phyloP scores from a whole-genome alignment of 2,888 invertebrate species.

The Chrysolina americana region DNA sequence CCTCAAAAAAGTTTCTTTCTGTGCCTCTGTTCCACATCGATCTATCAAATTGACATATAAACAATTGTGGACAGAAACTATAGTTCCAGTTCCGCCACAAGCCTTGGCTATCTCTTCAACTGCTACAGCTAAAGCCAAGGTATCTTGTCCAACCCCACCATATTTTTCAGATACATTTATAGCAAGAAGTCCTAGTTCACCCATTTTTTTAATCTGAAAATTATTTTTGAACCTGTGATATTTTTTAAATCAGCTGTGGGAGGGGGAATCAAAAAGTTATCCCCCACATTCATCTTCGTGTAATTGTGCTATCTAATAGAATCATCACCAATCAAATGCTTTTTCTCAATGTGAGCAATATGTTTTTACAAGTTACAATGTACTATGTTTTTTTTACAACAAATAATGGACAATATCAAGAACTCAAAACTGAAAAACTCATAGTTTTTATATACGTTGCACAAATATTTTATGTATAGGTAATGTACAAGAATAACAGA shows the following conservation, averaged over 20 bases:
- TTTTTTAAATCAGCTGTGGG: background rate
- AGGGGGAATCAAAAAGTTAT: background rate
- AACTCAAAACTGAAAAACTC: no score
- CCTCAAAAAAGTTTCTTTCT: constrained; percentile 77
- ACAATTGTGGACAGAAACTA: constrained; percentile 85
- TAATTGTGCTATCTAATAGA: no score
- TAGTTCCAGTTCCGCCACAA: constrained; percentile 84
- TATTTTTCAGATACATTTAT: constrained; percentile 76
- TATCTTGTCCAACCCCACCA: constrained; percentile 81
- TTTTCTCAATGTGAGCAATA: no score
- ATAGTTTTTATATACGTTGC: no score
- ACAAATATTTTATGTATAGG: no score
- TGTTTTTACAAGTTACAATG: no score
- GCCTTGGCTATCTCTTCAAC: constrained; percentile 85
- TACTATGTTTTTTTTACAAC: no score
- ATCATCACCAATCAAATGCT: no score
- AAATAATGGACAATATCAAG: no score
- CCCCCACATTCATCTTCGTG: no score
- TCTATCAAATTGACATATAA: constrained; percentile 81
- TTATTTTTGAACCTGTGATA: constrained; percentile 12
- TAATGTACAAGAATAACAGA: no score
- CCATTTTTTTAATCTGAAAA: constrained; percentile 77
- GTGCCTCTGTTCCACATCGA: constrained; percentile 76
- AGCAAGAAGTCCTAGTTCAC: constrained; percentile 80
- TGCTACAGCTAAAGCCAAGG: constrained; percentile 79